These are phyloP conservation scores for Marisa cornuarietis DNA, from an alignment of 1,140 invertebrate species.

Conservation along the genomic window DNA sequence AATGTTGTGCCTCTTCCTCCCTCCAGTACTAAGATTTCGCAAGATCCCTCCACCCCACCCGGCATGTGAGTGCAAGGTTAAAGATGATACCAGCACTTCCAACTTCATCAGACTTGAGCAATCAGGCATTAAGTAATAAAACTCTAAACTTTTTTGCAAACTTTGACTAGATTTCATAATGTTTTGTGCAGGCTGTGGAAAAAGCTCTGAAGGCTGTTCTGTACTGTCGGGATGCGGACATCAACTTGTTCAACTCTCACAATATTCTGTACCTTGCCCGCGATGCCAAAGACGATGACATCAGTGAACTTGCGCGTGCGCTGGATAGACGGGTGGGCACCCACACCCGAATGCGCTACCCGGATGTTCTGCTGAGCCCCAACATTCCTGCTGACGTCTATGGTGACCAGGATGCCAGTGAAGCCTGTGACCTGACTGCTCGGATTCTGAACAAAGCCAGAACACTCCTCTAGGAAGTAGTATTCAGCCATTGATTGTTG, in stretches of 20 bases:
- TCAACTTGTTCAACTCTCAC: slow-evolving; percentile 11
- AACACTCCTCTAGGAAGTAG: too few relatives aligned
- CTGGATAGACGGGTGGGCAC: slow-evolving; percentile 14
- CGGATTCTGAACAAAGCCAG: slow-evolving; percentile 6
- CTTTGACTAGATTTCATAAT: not conserved
- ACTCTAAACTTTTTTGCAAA: too few relatives aligned
- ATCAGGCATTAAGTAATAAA: not conserved
- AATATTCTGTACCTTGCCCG: not conserved
- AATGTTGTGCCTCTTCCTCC: not conserved
- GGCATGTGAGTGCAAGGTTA: not conserved
- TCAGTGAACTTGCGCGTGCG: slow-evolving; percentile 2
- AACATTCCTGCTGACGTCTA: slow-evolving; percentile 30
- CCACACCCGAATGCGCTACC: slow-evolving; percentile 32
- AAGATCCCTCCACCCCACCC: too few relatives aligned
- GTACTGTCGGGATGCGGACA: slow-evolving; percentile 19
- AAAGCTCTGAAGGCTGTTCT: slow-evolving; percentile 34
- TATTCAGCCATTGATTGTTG: too few relatives aligned
- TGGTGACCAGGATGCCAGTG: slow-evolving; percentile 12
- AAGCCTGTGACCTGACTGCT: slow-evolving; percentile 6
- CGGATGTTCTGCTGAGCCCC: slow-evolving; percentile 21
- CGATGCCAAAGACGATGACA: not conserved
- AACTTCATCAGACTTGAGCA: not conserved
- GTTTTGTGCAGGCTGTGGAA: slow-evolving; percentile 25
- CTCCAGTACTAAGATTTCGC: not conserved
- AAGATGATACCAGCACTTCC: too few relatives aligned